These are phyloP conservation scores for Catharus bicknelli DNA, from an alignment of 2,113 vertebrate genomes.

Conservation along the genomic window DNA sequence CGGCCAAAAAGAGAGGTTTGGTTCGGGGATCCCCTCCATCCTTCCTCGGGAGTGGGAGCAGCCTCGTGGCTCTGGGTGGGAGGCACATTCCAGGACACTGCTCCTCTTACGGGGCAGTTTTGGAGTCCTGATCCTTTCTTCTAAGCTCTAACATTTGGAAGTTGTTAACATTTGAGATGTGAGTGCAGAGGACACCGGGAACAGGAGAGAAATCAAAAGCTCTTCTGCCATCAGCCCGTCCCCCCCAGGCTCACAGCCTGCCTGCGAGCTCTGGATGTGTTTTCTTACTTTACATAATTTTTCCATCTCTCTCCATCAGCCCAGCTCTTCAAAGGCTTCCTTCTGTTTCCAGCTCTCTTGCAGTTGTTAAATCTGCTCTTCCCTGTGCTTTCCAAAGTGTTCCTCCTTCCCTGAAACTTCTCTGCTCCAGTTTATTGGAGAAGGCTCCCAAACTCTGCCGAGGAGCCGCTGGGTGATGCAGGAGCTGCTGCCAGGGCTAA, in stretches of 20 bases:
- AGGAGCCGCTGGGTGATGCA: rapidly evolving
- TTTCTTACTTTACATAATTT: slow-evolving; percentile 46
- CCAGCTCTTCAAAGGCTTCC: slow-evolving; percentile 44
- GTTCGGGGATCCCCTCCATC: background rate
- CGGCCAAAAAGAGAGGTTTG: rapidly evolving
- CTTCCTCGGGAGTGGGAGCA: rapidly evolving
- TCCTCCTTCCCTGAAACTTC: background rate
- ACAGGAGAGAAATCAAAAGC: slow-evolving; percentile 14
- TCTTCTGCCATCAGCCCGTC: background rate
- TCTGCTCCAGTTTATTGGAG: background rate
- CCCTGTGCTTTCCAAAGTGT: background rate
- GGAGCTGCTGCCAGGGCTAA: background rate
- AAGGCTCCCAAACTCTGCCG: background rate
- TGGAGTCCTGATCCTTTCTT: background rate
- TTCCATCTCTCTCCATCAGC: slow-evolving; percentile 26
- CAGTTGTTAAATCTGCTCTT: background rate
- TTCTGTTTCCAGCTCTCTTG: slow-evolving; percentile 26
- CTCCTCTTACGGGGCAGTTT: rapidly evolving
- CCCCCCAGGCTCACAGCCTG: background rate
- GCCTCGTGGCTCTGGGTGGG: rapidly evolving
- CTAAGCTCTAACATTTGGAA: too few relatives aligned
- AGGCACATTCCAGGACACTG: rapidly evolving
- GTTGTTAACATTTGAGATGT: background rate
- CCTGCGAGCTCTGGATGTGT: background rate
- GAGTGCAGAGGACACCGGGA: background rate